A percentile compares a stretch with the other conserved stretches of the same genome.
Conservation (phyloP, 2,888 invertebrate species). For the Lagria hirta region DNA sequence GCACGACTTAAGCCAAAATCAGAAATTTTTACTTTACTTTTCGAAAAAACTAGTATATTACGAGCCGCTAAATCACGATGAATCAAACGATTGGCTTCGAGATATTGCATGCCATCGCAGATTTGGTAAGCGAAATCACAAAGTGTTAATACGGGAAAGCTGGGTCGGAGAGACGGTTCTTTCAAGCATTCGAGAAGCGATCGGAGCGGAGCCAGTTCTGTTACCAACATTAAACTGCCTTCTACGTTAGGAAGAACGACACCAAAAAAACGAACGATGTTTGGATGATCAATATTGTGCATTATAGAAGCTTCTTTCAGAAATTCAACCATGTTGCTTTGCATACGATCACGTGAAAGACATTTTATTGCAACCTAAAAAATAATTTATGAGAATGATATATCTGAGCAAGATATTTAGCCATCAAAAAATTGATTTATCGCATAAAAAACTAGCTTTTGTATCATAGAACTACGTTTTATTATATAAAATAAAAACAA, state of each 20-base stretch:
- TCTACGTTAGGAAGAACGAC: conserved; percentile 84
- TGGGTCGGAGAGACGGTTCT: conserved; percentile 85
- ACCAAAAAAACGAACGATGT: conserved; percentile 95
- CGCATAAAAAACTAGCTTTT: no score
- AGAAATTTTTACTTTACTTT: conserved; percentile 96
- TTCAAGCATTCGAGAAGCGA: conserved; percentile 95
- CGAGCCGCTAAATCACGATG: conserved; percentile 97
- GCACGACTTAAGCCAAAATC: conserved; percentile 96
- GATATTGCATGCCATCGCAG: conserved; percentile 96
- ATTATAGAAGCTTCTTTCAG: conserved; percentile 97
- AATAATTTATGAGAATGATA: neutral
- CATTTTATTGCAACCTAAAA: conserved; percentile 93
- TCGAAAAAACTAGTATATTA: conserved; percentile 95
- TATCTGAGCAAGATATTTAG: no score
- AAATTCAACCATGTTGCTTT: conserved; percentile 94
- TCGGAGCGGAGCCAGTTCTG: conserved; percentile 92
- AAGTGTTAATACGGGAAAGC: conserved; percentile 87
- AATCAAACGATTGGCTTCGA: conserved; percentile 93
- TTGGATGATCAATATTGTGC: conserved; percentile 96
- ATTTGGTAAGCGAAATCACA: conserved; percentile 96
- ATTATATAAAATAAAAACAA: no score
- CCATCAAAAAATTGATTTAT: no score
- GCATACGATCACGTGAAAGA: conserved; percentile 90
- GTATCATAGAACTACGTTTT: no score
- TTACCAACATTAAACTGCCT: conserved; percentile 66